A percentile compares a stretch with the other conserved stretches of the same genome.
These are phyloP conservation scores for Notospermus geniculatus DNA, from an alignment of 1,140 invertebrate species.

Conservation along the genomic window DNA sequence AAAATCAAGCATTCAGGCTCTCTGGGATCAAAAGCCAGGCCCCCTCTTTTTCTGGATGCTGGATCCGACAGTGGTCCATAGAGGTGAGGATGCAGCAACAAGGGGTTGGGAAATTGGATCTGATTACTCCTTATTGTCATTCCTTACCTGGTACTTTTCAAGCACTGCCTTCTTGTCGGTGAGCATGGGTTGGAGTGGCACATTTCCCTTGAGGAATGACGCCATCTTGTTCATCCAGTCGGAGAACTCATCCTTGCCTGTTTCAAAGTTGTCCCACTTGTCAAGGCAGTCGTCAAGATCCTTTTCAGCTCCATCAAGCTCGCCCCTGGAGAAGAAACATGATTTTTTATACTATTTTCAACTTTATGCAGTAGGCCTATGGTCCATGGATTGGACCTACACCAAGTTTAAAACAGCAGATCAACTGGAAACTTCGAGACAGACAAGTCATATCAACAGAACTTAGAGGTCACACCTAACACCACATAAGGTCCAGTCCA, in stretches of 20 bases:
- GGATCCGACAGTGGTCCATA: too few relatives aligned
- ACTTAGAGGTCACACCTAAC: too few relatives aligned
- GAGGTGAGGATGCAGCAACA: too few relatives aligned
- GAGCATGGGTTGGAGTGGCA: constrained; percentile 81
- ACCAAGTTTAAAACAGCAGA: too few relatives aligned
- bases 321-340: constrained; percentile 13
- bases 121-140: neutral
- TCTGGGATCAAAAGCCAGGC: too few relatives aligned
- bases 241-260: constrained; percentile 72
- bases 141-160: constrained; percentile 42
- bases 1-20: too few relatives aligned
- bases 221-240: constrained; percentile 91
- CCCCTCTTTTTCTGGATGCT: too few relatives aligned
- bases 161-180: constrained; percentile 91
- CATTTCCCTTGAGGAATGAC: constrained; percentile 84
- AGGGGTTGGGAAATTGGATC: too few relatives aligned
- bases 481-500: too few relatives aligned
- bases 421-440: too few relatives aligned
- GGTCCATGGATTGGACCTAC: too few relatives aligned
- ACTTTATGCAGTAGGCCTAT: too few relatives aligned
- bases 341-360: neutral
- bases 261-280: constrained; percentile 50
- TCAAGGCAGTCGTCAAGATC: constrained; percentile 62
- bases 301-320: constrained; percentile 37
- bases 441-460: neutral